Evolutionary conservation across 53 echinoderm and acorn worm species (phyloP).

Genomic region (Henricia sp.): DNA sequence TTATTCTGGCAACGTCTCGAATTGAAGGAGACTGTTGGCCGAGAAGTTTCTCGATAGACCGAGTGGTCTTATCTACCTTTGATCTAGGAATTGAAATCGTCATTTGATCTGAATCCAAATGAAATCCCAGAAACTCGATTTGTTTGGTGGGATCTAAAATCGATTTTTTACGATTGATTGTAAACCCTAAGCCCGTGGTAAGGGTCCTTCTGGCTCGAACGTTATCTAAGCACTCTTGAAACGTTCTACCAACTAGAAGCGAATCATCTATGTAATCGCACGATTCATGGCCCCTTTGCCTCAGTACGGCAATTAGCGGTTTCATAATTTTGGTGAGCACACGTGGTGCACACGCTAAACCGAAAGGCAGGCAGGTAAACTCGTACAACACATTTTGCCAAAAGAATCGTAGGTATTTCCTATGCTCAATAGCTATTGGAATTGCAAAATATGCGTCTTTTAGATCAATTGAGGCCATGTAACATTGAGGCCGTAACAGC

Average conservation of each 20-base stretch:
- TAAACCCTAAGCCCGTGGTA: neutral
- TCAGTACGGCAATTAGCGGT: neutral
- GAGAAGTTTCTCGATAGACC: neutral
- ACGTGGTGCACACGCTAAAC: slow-evolving; percentile 53
- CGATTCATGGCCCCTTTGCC: neutral
- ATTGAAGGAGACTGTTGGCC: neutral
- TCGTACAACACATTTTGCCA: slow-evolving; percentile 50
- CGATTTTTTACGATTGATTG: neutral
- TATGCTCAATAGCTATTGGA: too few relatives aligned
- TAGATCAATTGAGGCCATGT: slow-evolving; percentile 12
- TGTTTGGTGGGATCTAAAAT: neutral
- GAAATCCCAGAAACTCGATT: neutral
- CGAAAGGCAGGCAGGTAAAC: slow-evolving; percentile 49
- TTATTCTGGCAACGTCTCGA: neutral
- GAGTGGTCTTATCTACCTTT: neutral
- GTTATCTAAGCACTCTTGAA: neutral
- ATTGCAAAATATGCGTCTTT: slow-evolving; percentile 16
- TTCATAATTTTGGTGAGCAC: slow-evolving; percentile 11
- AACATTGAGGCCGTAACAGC: neutral
- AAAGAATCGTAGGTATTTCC: too few relatives aligned
- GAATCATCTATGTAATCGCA: neutral
- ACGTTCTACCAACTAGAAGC: too few relatives aligned
- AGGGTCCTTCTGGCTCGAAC: slow-evolving; percentile 17
- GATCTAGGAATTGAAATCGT: neutral
- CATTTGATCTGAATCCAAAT: slow-evolving; percentile 1